Evolutionary conservation across 2,797 vertebrate species (phyloP), one percentile per base, ranked within the genome.

Genomic region (Micromesistius poutassou): DNA sequence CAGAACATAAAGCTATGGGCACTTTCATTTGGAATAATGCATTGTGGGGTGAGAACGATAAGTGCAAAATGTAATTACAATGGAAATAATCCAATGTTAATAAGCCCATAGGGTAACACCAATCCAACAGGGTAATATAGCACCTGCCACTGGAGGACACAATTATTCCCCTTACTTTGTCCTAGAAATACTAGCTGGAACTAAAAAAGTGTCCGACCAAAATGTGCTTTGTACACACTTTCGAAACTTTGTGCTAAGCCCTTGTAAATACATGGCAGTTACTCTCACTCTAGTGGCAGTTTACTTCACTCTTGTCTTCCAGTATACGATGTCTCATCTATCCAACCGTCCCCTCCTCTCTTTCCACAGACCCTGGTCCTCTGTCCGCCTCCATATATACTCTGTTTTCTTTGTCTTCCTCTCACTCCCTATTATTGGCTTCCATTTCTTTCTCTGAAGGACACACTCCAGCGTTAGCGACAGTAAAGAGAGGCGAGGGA

Each of bases 371-470:
- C 62, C 62, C 62, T 68, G 2, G 7, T 28, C 62, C n/a, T 46
- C 40, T 74, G 13, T 42, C 19, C 3, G 9, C 73, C 28, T 74
- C 28, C 30, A 40, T 38, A 30, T 28, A 42, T 3, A 28, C 10
- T 30, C 14, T 14, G n/a, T 16, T n/a, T 28, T 30, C n/a, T 5
- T 25, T 74, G 16, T 12, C 36, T 46, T 38, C 9, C 36, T 9
- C 25, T 28, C 25, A 16, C 73, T 68, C 8, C 62, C n/a, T 28
- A 7, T 68, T 68, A 16, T 42, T 8, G 5, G 22, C 73, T 14
- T 74, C 28, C 30, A 40, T 25, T 62, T 62, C 55, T 62, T 4
- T 28, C n/a, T 28, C 73, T 74, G 71, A 72, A 84, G 66, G 38
- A 8, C 55, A 62, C 55, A 62, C 8, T 19, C 55, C 5, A 14